A percentile compares a stretch with the other conserved stretches of the same genome.
Evolutionary conservation across 2,113 vertebrate species (phyloP).

Genomic region (Spermophilus dauricus): DNA sequence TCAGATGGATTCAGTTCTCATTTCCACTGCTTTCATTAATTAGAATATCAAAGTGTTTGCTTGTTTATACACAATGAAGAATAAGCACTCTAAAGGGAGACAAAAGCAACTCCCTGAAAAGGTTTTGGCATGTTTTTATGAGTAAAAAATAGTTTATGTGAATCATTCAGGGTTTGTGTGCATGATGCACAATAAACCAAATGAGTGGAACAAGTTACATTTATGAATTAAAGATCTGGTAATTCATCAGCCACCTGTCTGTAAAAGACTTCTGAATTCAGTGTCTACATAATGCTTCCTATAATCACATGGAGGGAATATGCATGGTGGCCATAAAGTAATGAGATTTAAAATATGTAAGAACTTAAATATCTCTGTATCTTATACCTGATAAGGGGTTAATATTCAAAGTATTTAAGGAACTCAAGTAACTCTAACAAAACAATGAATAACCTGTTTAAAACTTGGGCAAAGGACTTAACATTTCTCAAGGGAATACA

Average conservation of each 20-base stretch:
- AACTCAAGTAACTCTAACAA: background rate
- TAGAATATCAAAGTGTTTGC: conserved; percentile 83
- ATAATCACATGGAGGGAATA: conserved; percentile 15
- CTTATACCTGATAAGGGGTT: background rate
- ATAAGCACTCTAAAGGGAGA: conserved; percentile 72
- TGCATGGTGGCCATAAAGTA: background rate
- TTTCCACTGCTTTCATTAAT: conserved; percentile 76
- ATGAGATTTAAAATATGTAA: conserved; percentile 48
- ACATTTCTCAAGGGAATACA: background rate
- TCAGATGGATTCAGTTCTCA: conserved; percentile 73
- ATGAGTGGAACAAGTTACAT: conserved; percentile 80
- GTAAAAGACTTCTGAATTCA: conserved; percentile 64
- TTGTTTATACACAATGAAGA: conserved; percentile 73
- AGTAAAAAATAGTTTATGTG: conserved; percentile 72
- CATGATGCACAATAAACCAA: conserved; percentile 75
- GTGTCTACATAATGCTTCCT: conserved; percentile 40
- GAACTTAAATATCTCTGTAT: conserved; percentile 52
- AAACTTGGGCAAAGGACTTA: background rate
- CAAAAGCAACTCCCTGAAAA: conserved; percentile 70
- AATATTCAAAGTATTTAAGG: background rate
- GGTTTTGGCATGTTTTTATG: conserved; percentile 78
- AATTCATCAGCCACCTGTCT: conserved; percentile 75
- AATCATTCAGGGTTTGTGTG: conserved; percentile 65
- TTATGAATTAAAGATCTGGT: conserved; percentile 83
- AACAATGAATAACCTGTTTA: background rate